phyloP scores from a whole-genome alignment of 2,797 vertebrate species.

The Heteromormyrus szaboi region DNA sequence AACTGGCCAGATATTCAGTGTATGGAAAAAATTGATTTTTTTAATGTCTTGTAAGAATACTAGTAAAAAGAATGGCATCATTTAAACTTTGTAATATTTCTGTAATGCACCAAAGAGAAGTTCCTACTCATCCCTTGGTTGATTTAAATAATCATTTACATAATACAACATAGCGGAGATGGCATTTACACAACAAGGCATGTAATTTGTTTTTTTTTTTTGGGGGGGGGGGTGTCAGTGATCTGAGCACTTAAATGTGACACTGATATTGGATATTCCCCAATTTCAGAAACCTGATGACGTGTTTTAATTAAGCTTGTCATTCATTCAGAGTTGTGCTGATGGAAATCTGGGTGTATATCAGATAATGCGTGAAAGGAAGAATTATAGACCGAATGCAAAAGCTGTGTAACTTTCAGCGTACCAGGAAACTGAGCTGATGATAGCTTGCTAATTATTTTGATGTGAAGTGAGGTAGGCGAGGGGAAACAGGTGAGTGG shows the following conservation, averaged over 20 bases:
- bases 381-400: not conserved
- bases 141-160: not conserved
- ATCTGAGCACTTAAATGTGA: not conserved
- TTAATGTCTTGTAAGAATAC: constrained; percentile 51
- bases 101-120: not conserved
- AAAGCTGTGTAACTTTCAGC: not conserved
- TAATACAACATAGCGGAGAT: not conserved
- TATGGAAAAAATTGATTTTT: constrained; percentile 44
- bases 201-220: not conserved
- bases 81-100: constrained; percentile 38
- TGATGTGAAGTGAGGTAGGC: not conserved
- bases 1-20: constrained; percentile 51
- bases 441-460: not conserved
- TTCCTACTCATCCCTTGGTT: not conserved
- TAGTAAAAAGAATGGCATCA: constrained; percentile 27
- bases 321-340: not conserved
- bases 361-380: not conserved
- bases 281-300: not conserved
- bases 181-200: not conserved
- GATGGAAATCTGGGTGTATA: not conserved
- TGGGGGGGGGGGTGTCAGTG: not conserved
- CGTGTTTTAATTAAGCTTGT: not conserved
- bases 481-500: not conserved
- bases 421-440: not conserved
- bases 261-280: not conserved